Percentiles rank a stretch among this genome's conserved stretches.
These are phyloP conservation scores for Ectropis crepuscularia DNA, from an alignment of 2,888 invertebrate species.

Conservation along the genomic window DNA sequence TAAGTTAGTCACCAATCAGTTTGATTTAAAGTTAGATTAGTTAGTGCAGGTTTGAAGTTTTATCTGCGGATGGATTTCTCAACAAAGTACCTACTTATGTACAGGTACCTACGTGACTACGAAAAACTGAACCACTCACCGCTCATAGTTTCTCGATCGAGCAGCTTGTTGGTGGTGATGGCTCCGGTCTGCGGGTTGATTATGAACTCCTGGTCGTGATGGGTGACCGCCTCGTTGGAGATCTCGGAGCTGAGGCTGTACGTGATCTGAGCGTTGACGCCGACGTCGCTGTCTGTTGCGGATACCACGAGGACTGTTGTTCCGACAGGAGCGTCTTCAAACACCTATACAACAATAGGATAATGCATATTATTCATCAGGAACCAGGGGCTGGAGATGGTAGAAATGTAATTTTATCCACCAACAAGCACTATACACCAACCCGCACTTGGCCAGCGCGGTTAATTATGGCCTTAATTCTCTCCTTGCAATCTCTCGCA, in stretches of 20 bases:
- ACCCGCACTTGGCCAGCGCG: too few species aligned
- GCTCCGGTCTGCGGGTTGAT: slow-evolving; percentile 98
- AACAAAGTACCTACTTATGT: too few species aligned
- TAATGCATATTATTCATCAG: too few species aligned
- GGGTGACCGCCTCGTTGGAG: slow-evolving; percentile 86
- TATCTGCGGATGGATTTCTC: too few species aligned
- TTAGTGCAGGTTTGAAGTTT: too few species aligned
- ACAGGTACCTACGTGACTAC: background rate
- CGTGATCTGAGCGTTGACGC: slow-evolving; percentile 95
- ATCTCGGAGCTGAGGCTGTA: slow-evolving; percentile 88
- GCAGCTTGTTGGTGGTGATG: slow-evolving; percentile 91
- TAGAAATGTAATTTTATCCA: too few species aligned
- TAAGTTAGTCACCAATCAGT: too few species aligned
- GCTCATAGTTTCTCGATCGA: slow-evolving; percentile 93
- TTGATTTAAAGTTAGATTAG: too few species aligned
- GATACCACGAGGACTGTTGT: slow-evolving; percentile 96
- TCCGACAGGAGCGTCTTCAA: slow-evolving; percentile 96
- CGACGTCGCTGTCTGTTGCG: slow-evolving; percentile 97
- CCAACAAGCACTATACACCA: too few species aligned
- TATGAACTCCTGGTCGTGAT: slow-evolving; percentile 89
- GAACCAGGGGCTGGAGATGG: too few species aligned
- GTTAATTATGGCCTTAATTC: too few species aligned
- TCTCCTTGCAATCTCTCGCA: too few species aligned
- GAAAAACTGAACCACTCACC: slow-evolving; percentile 62
- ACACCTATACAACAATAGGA: slow-evolving; percentile 82